Conservation (phyloP, 2,797 vertebrate genomes). For the Crenuchus spilurus region DNA sequence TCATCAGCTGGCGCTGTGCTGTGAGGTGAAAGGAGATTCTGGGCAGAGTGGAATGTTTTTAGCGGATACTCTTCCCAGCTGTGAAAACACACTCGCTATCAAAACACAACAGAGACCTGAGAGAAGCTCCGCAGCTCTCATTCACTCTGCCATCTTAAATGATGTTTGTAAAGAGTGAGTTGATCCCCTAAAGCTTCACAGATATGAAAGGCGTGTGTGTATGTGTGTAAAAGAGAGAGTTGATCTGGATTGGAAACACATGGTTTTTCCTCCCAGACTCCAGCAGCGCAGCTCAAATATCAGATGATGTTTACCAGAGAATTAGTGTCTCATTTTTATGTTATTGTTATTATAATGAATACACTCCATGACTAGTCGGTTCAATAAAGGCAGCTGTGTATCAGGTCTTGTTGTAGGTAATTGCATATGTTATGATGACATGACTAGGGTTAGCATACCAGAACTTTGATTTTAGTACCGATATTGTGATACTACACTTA, state of each 20-base stretch:
- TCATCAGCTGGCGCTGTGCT: constrained; percentile 41
- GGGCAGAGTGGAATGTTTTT: constrained; percentile 59
- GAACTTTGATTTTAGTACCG: too few species aligned
- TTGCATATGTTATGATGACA: too few species aligned
- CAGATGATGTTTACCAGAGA: constrained; percentile 4
- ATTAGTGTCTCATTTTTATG: not conserved
- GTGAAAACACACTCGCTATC: constrained; percentile 67
- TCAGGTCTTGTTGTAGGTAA: too few species aligned
- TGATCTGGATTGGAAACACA: not conserved
- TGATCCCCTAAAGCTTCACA: constrained; percentile 28
- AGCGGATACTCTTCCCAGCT: constrained; percentile 65
- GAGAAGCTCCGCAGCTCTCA: constrained; percentile 34
- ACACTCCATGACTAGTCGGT: not conserved
- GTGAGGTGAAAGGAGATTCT: constrained; percentile 39
- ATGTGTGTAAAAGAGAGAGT: not conserved
- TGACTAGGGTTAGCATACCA: too few species aligned
- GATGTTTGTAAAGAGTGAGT: constrained; percentile 39
- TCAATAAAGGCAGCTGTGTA: not conserved
- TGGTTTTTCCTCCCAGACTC: not conserved
- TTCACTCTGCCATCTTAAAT: constrained; percentile 43
- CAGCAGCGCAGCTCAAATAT: not conserved
- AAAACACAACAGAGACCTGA: constrained; percentile 47
- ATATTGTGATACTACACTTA: too few species aligned
- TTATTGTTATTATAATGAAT: constrained; percentile 18
- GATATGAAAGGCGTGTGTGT: constrained; percentile 29